These are phyloP conservation scores for Amphiprion ocellaris DNA, from an alignment of 2,113 vertebrate species.

Conservation along the genomic window DNA sequence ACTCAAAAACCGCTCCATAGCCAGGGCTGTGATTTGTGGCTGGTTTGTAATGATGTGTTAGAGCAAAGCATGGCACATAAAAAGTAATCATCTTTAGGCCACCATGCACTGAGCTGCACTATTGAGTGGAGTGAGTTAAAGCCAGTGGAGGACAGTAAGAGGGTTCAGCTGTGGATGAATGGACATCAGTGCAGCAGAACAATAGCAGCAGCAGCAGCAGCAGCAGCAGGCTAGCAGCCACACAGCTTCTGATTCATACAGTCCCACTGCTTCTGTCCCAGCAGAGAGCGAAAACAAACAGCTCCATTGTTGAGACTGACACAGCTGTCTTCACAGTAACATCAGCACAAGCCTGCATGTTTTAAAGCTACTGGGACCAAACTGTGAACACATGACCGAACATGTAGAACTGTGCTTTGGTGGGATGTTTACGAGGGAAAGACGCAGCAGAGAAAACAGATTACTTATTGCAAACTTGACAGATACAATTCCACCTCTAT, in stretches of 20 bases:
- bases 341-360: not conserved
- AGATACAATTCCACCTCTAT: not conserved
- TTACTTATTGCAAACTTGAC: not conserved
- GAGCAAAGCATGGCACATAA: slow-evolving; percentile 14
- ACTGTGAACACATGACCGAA: not conserved
- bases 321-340: slow-evolving; percentile 38
- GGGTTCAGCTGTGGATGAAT: slow-evolving; percentile 62
- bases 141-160: slow-evolving; percentile 43
- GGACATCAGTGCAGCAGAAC: slow-evolving; percentile 53
- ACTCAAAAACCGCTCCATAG: not conserved
- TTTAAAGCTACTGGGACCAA: slow-evolving; percentile 11
- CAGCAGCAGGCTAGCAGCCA: slow-evolving; percentile 46
- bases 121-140: slow-evolving; percentile 29
- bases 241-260: slow-evolving; percentile 69
- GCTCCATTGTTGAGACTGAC: slow-evolving; percentile 48
- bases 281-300: slow-evolving; percentile 55
- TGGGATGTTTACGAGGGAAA: not conserved
- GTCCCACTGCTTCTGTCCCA: slow-evolving; percentile 63
- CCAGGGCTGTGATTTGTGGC: not conserved
- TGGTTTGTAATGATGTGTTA: slow-evolving; percentile 7
- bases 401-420: not conserved
- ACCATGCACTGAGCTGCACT: slow-evolving; percentile 47
- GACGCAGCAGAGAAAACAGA: not conserved
- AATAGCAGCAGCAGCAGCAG: slow-evolving; percentile 23
- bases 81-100: slow-evolving; percentile 23